Evolutionary conservation across 2,113 vertebrate species (phyloP).

Genomic region (Butorides virescens): DNA sequence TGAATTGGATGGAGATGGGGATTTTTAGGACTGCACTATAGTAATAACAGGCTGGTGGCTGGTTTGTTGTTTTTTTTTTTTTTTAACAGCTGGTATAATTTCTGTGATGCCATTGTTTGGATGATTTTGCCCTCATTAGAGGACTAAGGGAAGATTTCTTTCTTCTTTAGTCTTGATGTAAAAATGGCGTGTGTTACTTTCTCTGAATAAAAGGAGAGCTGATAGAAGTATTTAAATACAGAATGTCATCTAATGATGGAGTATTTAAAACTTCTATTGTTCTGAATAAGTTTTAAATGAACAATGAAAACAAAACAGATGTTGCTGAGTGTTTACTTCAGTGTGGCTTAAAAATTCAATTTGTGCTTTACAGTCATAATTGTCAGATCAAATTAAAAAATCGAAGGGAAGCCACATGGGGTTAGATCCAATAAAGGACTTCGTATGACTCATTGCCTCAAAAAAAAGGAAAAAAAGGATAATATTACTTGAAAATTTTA

Average conservation of each 20-base stretch:
- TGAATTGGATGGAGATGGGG: background rate
- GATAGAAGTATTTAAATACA: conserved; percentile 8
- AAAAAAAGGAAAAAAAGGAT: background rate
- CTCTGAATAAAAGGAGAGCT: background rate
- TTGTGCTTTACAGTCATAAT: conserved; percentile 39
- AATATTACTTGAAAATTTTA: background rate
- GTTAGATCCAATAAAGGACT: background rate
- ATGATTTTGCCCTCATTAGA: background rate
- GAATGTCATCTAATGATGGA: background rate
- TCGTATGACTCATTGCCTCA: background rate
- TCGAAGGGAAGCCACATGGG: conserved; percentile 2
- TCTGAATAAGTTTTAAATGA: conserved; percentile 40
- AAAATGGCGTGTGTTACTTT: background rate
- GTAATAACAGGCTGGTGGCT: background rate
- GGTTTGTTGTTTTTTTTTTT: background rate
- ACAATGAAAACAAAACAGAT: conserved; percentile 46
- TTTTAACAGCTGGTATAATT: background rate
- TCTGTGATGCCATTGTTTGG: background rate
- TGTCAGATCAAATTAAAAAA: conserved; percentile 63
- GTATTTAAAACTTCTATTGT: background rate
- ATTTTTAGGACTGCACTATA: background rate
- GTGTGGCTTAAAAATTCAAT: conserved; percentile 32
- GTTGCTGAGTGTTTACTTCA: conserved; percentile 54
- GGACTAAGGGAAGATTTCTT: background rate
- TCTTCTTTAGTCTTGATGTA: background rate